These are phyloP conservation scores for Nasonovia ribisnigri DNA, from an alignment of 2,888 invertebrate species.

Conservation along the genomic window DNA sequence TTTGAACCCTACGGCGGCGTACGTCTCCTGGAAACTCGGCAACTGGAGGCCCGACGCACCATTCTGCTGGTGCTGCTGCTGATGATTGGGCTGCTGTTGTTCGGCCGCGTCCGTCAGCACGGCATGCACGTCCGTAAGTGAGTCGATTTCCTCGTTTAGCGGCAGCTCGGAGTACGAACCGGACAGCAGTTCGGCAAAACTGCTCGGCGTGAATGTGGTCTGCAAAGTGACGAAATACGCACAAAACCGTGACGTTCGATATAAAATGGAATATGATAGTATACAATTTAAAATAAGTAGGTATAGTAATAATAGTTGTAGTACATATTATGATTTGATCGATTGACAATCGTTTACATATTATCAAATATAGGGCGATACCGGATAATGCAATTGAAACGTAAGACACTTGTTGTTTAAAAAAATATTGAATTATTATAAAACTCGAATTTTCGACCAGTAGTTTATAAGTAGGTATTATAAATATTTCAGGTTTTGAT, in stretches of 20 bases:
- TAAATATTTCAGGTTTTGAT: too few relatives aligned
- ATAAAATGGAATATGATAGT: background rate
- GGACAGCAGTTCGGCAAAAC: slow-evolving; percentile 83
- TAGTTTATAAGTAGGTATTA: too few relatives aligned
- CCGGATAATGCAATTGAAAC: too few relatives aligned
- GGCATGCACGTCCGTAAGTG: slow-evolving; percentile 72
- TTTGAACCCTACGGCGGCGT: slow-evolving; percentile 80
- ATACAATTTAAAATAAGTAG: too few relatives aligned
- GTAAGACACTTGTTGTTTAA: too few relatives aligned
- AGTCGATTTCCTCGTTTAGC: slow-evolving; percentile 81
- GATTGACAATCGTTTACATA: too few relatives aligned
- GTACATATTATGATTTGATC: too few relatives aligned
- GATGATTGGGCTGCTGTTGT: slow-evolving; percentile 67
- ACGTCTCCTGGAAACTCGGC: slow-evolving; percentile 88
- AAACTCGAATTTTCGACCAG: too few relatives aligned
- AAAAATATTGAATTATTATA: too few relatives aligned
- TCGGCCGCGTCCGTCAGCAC: slow-evolving; percentile 66
- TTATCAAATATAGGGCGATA: too few relatives aligned
- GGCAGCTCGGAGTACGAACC: slow-evolving; percentile 80
- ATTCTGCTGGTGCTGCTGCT: slow-evolving; percentile 69
- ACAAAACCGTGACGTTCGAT: background rate
- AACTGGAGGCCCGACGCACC: slow-evolving; percentile 70
- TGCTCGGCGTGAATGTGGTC: slow-evolving; percentile 83
- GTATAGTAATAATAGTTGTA: too few relatives aligned
- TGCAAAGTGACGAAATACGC: slow-evolving; percentile 71